A percentile compares a stretch with the other conserved stretches of the same genome.
phyloP scores from a whole-genome alignment of 2,888 invertebrate genomes.

The Scaptomyza cyrtandrae region DNA sequence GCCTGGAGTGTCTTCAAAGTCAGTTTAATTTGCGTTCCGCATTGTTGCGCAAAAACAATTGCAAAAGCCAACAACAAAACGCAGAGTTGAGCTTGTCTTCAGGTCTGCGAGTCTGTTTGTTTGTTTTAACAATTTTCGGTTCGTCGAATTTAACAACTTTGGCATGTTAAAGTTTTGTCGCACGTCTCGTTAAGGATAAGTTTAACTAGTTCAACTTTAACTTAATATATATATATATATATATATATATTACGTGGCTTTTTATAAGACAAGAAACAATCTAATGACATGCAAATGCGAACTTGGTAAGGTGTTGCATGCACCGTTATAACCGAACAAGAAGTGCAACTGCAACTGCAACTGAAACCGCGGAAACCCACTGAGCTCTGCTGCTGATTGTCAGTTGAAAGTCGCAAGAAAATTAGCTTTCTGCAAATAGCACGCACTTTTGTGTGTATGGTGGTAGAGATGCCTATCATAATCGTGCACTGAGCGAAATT shows the following conservation, averaged over 20 bases:
- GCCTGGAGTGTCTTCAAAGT: conserved; percentile 37
- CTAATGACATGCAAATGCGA: conserved; percentile 57
- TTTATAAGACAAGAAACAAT: too few species aligned
- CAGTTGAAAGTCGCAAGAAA: conserved; percentile 22
- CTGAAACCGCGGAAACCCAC: conserved; percentile 9
- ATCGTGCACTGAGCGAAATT: background rate
- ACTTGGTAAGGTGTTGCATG: conserved; percentile 13
- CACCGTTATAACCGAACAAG: conserved; percentile 35
- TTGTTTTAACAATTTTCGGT: conserved; percentile 56
- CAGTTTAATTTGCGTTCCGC: conserved; percentile 70
- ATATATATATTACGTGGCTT: conserved; percentile 22
- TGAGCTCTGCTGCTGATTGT: conserved; percentile 13
- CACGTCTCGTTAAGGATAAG: conserved; percentile 31
- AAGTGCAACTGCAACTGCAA: conserved; percentile 22
- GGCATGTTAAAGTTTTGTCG: conserved; percentile 58
- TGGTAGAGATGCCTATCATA: conserved; percentile 26
- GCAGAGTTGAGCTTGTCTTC: conserved; percentile 21
- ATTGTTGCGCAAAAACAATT: conserved; percentile 69
- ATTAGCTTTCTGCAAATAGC: conserved; percentile 9
- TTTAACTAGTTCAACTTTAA: conserved; percentile 52
- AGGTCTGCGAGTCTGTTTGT: background rate
- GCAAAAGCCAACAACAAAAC: conserved; percentile 9
- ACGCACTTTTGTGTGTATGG: conserved; percentile 47
- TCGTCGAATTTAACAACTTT: conserved; percentile 58
- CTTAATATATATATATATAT: conserved; percentile 10